Conservation (phyloP, 2,888 invertebrate genomes). For the Proisotoma minuta region DNA sequence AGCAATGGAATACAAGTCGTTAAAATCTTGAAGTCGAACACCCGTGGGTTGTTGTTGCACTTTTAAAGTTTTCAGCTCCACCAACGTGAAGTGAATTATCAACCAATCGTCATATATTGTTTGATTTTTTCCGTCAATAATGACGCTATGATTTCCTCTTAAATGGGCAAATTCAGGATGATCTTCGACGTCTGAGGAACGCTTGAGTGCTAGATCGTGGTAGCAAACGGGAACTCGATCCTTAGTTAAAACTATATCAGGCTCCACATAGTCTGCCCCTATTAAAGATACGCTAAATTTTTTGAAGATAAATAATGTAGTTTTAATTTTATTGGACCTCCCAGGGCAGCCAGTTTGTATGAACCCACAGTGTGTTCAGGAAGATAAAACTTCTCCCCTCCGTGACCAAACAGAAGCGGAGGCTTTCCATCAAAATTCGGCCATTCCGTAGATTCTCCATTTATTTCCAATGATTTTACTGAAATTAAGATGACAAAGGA, state of each 20-base stretch:
- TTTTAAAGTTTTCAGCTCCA: constrained; percentile 19
- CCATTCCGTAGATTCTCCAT: constrained; percentile 13
- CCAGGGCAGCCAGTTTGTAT: constrained; percentile 32
- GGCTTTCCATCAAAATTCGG: constrained; percentile 25
- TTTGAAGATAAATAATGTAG: too few species aligned
- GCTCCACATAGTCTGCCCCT: constrained; percentile 36
- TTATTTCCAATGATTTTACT: background rate
- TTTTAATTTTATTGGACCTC: background rate
- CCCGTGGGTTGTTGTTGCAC: constrained; percentile 25
- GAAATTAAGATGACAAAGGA: background rate
- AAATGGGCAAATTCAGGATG: constrained; percentile 26
- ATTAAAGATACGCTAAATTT: too few species aligned
- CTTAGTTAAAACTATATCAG: constrained; percentile 32
- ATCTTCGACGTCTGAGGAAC: constrained; percentile 26
- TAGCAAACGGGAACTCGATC: constrained; percentile 32
- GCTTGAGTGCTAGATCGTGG: constrained; percentile 26
- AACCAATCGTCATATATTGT: constrained; percentile 26
- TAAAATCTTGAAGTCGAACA: constrained; percentile 30
- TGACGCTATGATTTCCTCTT: constrained; percentile 19
- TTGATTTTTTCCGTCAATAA: constrained; percentile 13
- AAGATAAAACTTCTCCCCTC: constrained; percentile 31
- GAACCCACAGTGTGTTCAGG: constrained; percentile 29
- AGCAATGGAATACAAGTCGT: constrained; percentile 23
- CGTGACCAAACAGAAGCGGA: constrained; percentile 24
- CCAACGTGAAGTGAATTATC: constrained; percentile 27